A percentile compares a stretch with the other conserved stretches of the same genome.
Conservation (phyloP, 2,888 invertebrate genomes). For the Drosophila mimetica region DNA sequence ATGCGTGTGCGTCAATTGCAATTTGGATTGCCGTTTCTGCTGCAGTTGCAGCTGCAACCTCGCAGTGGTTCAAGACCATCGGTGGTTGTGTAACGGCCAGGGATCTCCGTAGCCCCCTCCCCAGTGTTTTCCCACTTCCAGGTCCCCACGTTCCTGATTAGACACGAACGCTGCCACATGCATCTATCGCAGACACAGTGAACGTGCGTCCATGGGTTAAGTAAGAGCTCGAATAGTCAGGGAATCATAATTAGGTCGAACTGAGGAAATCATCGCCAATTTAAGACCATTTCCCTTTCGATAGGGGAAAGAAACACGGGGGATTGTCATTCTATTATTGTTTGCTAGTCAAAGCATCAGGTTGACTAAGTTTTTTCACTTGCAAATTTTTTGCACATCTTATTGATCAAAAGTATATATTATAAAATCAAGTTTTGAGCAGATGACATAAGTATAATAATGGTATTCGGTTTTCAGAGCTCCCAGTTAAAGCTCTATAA, state of each 20-base stretch:
- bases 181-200: slow-evolving; percentile 17
- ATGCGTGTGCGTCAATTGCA: slow-evolving; percentile 60
- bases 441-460: neutral
- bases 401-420: neutral
- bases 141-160: slow-evolving; percentile 37
- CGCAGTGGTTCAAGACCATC: slow-evolving; percentile 64
- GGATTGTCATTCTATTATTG: neutral
- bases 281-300: slow-evolving; percentile 3
- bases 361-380: neutral
- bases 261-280: slow-evolving; percentile 5
- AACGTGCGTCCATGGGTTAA: slow-evolving; percentile 28
- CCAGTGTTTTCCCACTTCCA: slow-evolving; percentile 9
- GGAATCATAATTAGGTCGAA: slow-evolving; percentile 27
- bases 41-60: slow-evolving; percentile 43
- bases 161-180: slow-evolving; percentile 28
- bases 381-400: neutral
- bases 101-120: slow-evolving; percentile 15
- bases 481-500: neutral
- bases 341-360: neutral
- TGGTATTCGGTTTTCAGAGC: neutral
- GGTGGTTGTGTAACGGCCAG: slow-evolving; percentile 32
- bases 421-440: neutral
- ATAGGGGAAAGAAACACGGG: neutral
- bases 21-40: slow-evolving; percentile 39
- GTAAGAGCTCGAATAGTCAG: slow-evolving; percentile 7